These are phyloP conservation scores for Amphimedon queenslandica DNA, from an alignment of 37 sponge, comb jelly and placozoan species.

Conservation along the genomic window DNA sequence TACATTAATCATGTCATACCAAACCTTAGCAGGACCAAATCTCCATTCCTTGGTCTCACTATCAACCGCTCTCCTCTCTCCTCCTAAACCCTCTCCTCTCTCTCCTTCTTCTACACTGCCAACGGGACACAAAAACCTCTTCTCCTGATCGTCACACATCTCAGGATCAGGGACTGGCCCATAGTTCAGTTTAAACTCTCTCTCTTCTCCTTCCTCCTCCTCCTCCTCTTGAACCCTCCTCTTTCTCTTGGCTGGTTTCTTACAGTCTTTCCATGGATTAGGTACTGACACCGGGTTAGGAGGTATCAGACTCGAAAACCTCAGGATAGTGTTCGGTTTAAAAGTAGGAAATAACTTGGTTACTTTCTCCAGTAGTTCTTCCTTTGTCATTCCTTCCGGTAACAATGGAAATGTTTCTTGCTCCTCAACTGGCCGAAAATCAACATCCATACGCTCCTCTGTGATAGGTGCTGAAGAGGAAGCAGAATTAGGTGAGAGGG, in stretches of 20 bases:
- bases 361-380: slow-evolving; percentile 59
- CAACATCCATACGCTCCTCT: no score
- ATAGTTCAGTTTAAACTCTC: slow-evolving; percentile 35
- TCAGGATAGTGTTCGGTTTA: slow-evolving; percentile 60
- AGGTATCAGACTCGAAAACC: slow-evolving; percentile 84
- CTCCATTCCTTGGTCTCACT: slow-evolving; percentile 72
- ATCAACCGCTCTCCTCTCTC: slow-evolving; percentile 16
- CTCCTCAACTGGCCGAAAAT: no score
- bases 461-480: no score
- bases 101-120: neutral
- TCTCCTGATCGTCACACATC: slow-evolving; percentile 55
- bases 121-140: slow-evolving; percentile 15
- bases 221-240: slow-evolving; percentile 6
- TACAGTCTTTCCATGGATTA: slow-evolving; percentile 59
- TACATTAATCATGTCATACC: slow-evolving; percentile 85
- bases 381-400: slow-evolving; percentile 51
- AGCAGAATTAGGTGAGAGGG: no score
- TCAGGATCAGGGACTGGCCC: slow-evolving; percentile 42
- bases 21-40: slow-evolving; percentile 84
- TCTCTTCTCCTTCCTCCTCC: neutral
- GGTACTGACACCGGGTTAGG: slow-evolving; percentile 62
- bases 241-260: slow-evolving; percentile 65
- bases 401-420: slow-evolving; percentile 20
- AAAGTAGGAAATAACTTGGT: slow-evolving; percentile 73
- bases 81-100: neutral